Conservation (phyloP, 2,113 vertebrate genomes). For the Acanthisitta chloris region DNA sequence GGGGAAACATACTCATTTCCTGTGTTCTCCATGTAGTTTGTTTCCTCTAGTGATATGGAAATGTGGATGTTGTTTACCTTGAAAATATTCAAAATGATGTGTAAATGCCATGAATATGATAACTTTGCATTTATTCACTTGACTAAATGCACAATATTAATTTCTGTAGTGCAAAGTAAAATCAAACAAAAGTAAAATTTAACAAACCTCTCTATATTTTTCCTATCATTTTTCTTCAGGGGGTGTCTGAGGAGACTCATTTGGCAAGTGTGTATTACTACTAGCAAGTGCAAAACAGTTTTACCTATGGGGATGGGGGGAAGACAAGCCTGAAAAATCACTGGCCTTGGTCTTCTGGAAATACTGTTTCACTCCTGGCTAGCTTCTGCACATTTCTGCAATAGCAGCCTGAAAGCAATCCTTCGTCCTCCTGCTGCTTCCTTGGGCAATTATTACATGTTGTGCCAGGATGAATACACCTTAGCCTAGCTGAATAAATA, state of each 20-base stretch:
- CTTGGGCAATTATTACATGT: background rate
- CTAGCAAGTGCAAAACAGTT: background rate
- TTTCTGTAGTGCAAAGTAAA: background rate
- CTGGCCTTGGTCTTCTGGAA: background rate
- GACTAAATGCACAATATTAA: background rate
- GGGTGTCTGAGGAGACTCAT: background rate
- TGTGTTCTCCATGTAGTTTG: background rate
- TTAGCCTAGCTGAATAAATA: background rate
- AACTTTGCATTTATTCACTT: background rate
- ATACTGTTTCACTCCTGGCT: background rate
- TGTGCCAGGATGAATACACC: background rate
- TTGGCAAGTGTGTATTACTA: background rate
- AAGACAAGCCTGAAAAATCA: background rate
- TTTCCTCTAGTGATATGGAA: background rate
- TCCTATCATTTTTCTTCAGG: background rate
- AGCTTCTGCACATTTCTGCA: background rate
- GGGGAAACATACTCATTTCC: constrained; percentile 30
- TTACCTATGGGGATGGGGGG: background rate
- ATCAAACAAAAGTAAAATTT: background rate
- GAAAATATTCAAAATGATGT: background rate
- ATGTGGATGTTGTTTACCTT: background rate
- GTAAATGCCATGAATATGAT: background rate
- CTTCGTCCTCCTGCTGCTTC: background rate
- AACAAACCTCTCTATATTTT: background rate
- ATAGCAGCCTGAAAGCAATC: background rate